These are phyloP conservation scores for Xyrauchen texanus DNA, from an alignment of 2,113 vertebrate species.

Conservation along the genomic window DNA sequence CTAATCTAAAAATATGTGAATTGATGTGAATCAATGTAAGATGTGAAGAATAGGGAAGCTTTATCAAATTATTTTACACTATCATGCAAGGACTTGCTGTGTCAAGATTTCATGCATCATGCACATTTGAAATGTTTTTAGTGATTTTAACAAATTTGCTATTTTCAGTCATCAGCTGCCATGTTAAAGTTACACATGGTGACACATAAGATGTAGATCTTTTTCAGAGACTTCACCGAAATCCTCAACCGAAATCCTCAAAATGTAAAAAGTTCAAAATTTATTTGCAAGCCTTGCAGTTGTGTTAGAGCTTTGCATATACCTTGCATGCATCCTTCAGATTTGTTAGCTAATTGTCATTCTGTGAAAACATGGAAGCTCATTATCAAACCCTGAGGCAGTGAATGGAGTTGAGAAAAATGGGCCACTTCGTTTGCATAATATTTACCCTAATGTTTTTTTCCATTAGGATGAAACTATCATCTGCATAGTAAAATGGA, in stretches of 20 bases:
- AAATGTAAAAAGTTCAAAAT: neutral
- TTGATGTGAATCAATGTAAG: no score
- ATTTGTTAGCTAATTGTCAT: constrained; percentile 65
- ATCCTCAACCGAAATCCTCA: neutral
- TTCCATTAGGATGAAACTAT: constrained; percentile 74
- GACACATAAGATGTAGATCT: no score
- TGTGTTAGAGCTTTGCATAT: constrained; percentile 16
- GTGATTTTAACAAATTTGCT: no score
- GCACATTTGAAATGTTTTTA: no score
- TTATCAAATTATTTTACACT: no score
- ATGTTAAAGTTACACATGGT: no score
- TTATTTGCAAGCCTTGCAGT: constrained; percentile 21
- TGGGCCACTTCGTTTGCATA: constrained; percentile 72
- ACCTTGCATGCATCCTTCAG: constrained; percentile 41
- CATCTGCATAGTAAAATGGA: constrained; percentile 73
- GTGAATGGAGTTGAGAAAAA: constrained; percentile 67
- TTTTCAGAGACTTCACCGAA: neutral
- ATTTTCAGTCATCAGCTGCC: no score
- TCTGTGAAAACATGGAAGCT: constrained; percentile 68
- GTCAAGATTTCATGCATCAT: no score
- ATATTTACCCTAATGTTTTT: constrained; percentile 75
- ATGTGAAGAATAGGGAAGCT: no score
- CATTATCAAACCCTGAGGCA: constrained; percentile 70
- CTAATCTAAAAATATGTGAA: no score
- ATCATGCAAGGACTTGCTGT: no score